A percentile compares a stretch with the other conserved stretches of the same genome.
Evolutionary conservation across 2,888 invertebrate genomes (phyloP).

Genomic region (Nomada flava): DNA sequence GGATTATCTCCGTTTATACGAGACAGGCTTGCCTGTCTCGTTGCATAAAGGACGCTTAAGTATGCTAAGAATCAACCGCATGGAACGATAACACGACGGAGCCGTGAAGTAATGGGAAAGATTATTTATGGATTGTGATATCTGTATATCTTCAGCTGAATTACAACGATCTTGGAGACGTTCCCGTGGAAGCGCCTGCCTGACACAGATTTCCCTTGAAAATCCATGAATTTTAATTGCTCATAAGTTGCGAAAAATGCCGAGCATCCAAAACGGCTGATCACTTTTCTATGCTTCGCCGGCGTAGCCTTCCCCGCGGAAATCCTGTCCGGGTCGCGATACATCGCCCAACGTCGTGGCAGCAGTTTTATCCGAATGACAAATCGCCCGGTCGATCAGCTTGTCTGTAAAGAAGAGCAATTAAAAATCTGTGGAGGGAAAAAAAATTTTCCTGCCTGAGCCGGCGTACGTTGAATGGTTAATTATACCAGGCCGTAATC

Average conservation of each 20-base stretch:
- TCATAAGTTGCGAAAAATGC: constrained; percentile 43
- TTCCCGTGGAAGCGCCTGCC: constrained; percentile 50
- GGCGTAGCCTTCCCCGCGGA: no score
- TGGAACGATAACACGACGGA: constrained; percentile 61
- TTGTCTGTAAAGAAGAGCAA: neutral
- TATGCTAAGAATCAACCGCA: constrained; percentile 63
- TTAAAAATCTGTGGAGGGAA: constrained; percentile 20
- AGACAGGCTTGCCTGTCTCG: constrained; percentile 33
- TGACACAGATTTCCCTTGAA: constrained; percentile 51
- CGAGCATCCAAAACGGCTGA: neutral
- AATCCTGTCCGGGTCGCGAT: neutral
- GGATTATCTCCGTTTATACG: constrained; percentile 40
- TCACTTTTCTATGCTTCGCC: constrained; percentile 1
- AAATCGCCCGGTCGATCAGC: constrained; percentile 8
- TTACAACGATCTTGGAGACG: constrained; percentile 53
- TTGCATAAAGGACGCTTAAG: constrained; percentile 63
- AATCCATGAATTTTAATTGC: constrained; percentile 58
- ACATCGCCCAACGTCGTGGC: neutral
- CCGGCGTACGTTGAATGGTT: neutral
- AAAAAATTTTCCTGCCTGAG: neutral
- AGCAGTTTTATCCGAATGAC: constrained; percentile 27
- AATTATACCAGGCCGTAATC: constrained; percentile 6
- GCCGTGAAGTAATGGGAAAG: constrained; percentile 62
- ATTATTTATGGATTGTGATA: constrained; percentile 61
- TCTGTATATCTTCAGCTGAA: constrained; percentile 49